phyloP scores from a whole-genome alignment of 2,888 invertebrate genomes.

The Boloria euphrosyne region DNA sequence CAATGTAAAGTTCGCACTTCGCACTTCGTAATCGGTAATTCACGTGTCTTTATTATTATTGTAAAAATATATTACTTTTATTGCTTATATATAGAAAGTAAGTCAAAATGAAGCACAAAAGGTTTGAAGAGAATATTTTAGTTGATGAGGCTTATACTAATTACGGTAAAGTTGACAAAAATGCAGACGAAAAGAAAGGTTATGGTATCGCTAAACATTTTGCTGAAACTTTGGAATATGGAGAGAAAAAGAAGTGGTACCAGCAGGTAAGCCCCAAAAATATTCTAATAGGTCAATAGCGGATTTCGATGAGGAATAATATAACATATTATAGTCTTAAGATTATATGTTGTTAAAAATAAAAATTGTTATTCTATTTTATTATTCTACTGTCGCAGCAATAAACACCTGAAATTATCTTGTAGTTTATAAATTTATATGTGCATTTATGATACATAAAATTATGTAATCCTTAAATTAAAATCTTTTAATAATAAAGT shows the following conservation, averaged over 20 bases:
- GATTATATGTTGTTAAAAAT: no score
- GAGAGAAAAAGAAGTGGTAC: slow-evolving; percentile 85
- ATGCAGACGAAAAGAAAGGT: slow-evolving; percentile 72
- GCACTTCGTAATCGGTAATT: slow-evolving; percentile 21
- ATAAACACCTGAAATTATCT: no score
- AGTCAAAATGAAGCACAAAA: slow-evolving; percentile 72
- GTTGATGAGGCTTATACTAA: slow-evolving; percentile 77
- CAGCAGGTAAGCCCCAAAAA: slow-evolving; percentile 72
- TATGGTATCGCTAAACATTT: slow-evolving; percentile 75
- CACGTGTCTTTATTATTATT: slow-evolving; percentile 41
- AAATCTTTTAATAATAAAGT: no score
- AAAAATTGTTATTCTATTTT: no score
- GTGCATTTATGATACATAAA: no score
- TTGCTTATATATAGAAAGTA: background rate
- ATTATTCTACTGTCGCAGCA: no score
- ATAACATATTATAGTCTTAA: no score
- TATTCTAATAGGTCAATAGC: background rate
- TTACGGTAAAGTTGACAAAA: slow-evolving; percentile 68
- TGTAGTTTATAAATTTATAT: no score
- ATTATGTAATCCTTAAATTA: no score
- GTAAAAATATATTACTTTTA: slow-evolving; percentile 16
- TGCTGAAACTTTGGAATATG: slow-evolving; percentile 75
- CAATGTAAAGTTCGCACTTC: slow-evolving; percentile 6
- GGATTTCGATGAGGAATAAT: background rate
- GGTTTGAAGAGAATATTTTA: slow-evolving; percentile 77